Percentiles rank a stretch among this genome's conserved stretches.
phyloP scores from a whole-genome alignment of 2,888 invertebrate species.

The Ophion obscuratus region DNA sequence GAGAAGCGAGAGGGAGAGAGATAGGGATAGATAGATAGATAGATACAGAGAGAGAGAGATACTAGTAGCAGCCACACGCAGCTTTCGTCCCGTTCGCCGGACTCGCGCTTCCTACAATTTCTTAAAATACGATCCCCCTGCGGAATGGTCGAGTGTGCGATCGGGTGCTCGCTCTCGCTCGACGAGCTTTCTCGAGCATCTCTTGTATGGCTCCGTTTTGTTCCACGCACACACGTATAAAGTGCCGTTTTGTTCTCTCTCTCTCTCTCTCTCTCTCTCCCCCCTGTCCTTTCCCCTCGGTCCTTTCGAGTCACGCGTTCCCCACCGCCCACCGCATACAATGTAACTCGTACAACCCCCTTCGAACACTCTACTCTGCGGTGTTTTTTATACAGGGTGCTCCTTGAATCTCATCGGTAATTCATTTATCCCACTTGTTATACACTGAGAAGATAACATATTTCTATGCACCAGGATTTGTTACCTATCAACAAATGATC shows the following conservation, averaged over 20 bases:
- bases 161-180: conserved; percentile 49
- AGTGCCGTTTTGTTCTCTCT: conserved; percentile 33
- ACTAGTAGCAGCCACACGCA: conserved; percentile 67
- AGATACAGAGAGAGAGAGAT: conserved; percentile 65
- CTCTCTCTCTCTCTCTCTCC: conserved; percentile 27
- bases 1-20: conserved; percentile 26
- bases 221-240: conserved; percentile 36
- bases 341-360: conserved; percentile 67
- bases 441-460: too few species aligned
- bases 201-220: conserved; percentile 69
- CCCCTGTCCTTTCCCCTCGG: conserved; percentile 60
- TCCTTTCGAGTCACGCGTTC: conserved; percentile 66
- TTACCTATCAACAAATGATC: neutral
- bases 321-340: conserved; percentile 63
- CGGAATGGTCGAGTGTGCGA: conserved; percentile 70
- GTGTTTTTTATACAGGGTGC: conserved; percentile 24
- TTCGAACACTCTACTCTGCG: conserved; percentile 20
- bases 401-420: neutral
- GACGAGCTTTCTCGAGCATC: conserved; percentile 70
- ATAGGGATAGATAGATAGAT: conserved; percentile 56
- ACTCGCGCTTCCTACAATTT: conserved; percentile 79
- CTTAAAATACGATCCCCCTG: conserved; percentile 79
- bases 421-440: neutral
- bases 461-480: too few species aligned
- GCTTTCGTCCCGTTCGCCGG: conserved; percentile 77